Evolutionary conservation across 2,113 vertebrate genomes (phyloP), one percentile per base, ranked within the genome.

Genomic region (Leucosticte australis): DNA sequence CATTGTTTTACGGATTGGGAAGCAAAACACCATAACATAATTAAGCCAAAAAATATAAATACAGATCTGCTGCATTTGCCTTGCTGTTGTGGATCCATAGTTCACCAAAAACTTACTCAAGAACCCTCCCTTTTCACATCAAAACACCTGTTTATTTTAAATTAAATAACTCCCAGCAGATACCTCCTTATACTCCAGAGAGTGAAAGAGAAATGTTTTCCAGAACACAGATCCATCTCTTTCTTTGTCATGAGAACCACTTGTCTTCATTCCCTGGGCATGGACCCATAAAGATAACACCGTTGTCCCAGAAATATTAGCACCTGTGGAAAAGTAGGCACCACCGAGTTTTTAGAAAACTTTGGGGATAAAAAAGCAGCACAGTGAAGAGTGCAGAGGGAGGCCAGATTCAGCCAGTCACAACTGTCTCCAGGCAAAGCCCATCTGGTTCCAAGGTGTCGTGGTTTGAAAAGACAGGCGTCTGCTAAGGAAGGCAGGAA

Each of bases 181-280:
- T 39, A 65, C 6, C 22, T 84, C 53, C 26, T 68, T 71, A n/a
- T 39, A 60, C 27, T 71, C 62, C 53, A 83, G 79, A 23, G 17
- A 73, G 30, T 68, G 57, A 84, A 69, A 76, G 37, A 92, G 7
- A 74, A 83, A 17, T 12, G 13, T 71, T 86, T 89, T 53, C 41
- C 65, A 90, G 64, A 86, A 49, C 42, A 41, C 14, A 73, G 62
- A 35, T n/a, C 60, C 55, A 89, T 81, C 56, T 87, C 46, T 70
- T 83, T 74, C 50, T 93, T 90, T 83, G 85, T 71, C 68, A 53
- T 10, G 31, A 93, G 55, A 88, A 53, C 53, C 15, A 60, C 85
- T 91, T 4, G 3, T 92, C 82, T 94, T 94, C 73, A 78, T 95
- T 92, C 65, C 18, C 31, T 71, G 88, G 46, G 59, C 94, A 80